Conservation (phyloP, 2,797 vertebrate species). For the Sebastes diploproa region DNA sequence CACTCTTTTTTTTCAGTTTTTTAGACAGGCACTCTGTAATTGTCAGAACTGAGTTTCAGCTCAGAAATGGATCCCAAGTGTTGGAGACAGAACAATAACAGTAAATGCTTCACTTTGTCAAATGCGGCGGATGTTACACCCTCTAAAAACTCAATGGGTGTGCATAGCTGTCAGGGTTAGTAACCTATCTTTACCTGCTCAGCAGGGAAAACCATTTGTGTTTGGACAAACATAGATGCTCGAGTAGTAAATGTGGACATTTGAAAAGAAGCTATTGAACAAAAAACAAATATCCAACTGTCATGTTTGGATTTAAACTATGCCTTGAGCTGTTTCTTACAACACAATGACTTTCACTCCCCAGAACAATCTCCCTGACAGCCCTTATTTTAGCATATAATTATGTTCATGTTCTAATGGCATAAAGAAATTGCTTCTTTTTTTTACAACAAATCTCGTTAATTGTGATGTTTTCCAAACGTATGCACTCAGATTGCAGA, state of each 20-base stretch:
- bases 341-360: neutral
- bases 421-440: neutral
- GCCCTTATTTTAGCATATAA: neutral
- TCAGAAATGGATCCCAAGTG: conserved; percentile 32
- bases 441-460: neutral
- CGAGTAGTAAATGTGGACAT: neutral
- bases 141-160: neutral
- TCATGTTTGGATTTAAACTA: neutral
- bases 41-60: conserved; percentile 11
- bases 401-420: neutral
- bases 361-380: neutral
- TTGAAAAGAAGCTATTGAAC: neutral
- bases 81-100: conserved; percentile 23
- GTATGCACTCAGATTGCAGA: neutral
- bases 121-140: conserved; percentile 1
- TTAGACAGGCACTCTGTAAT: neutral
- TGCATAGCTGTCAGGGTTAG: neutral
- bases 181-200: neutral
- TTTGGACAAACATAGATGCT: neutral
- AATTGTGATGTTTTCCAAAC: neutral
- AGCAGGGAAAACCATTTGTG: neutral
- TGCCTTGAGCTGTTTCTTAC: neutral
- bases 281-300: neutral
- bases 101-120: conserved; percentile 34
- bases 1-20: neutral